Evolutionary conservation across 2,888 invertebrate species (phyloP).

Genomic region (Orthosia incerta): DNA sequence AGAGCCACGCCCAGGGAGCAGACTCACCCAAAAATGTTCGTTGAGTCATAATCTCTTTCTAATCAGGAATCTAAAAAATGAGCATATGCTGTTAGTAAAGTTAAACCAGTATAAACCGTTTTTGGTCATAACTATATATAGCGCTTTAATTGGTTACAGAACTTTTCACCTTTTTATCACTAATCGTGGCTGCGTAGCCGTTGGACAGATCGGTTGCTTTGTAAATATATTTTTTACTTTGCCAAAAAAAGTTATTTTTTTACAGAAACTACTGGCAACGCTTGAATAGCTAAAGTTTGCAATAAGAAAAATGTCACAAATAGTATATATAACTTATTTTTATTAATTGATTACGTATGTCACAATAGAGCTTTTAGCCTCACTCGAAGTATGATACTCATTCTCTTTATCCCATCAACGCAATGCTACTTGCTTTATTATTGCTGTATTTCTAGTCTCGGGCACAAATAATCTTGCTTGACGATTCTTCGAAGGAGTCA

Average conservation of each 20-base stretch:
- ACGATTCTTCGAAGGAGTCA: not conserved
- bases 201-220: not conserved
- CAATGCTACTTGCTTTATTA: not conserved
- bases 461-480: not conserved
- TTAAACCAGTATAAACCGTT: not conserved
- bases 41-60: not conserved
- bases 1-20: not conserved
- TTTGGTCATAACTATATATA: conserved; percentile 1
- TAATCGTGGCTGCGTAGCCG: not conserved
- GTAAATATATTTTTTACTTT: conserved; percentile 1
- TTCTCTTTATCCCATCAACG: not conserved
- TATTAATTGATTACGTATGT: no score
- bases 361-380: not conserved
- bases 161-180: not conserved
- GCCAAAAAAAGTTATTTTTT: not conserved
- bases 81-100: not conserved
- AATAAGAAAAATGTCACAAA: not conserved
- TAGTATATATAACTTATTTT: no score
- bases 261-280: not conserved
- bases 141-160: not conserved
- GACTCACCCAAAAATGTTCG: not conserved
- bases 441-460: not conserved
- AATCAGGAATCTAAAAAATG: not conserved
- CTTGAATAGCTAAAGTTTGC: not conserved
- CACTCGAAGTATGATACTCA: not conserved